Conservation (phyloP, 2,113 vertebrate species). For the Leucoraja erinaceus region DNA sequence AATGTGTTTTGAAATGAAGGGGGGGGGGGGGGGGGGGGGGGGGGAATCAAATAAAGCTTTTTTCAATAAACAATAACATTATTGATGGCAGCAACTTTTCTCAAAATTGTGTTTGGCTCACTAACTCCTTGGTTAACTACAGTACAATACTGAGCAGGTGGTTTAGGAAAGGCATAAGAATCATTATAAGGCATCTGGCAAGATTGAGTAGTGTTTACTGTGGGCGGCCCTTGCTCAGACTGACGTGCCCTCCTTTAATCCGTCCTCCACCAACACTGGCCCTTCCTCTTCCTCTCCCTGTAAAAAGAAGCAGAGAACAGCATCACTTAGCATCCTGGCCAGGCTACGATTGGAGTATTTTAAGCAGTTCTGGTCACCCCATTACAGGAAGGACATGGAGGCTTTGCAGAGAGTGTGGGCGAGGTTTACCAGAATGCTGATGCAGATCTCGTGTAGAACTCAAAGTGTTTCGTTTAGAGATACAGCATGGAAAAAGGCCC, state of each 20-base stretch:
- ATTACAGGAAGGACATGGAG: too few species aligned
- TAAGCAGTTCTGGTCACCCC: too few species aligned
- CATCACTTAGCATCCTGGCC: not conserved
- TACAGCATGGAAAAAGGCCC: too few species aligned
- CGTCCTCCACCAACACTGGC: conserved; percentile 40
- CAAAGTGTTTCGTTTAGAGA: too few species aligned
- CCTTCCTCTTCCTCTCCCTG: conserved; percentile 50
- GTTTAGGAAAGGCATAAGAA: conserved; percentile 56
- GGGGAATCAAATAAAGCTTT: conserved; percentile 47
- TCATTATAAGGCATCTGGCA: conserved; percentile 65
- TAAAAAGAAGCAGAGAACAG: conserved; percentile 26
- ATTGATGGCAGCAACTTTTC: conserved; percentile 44
- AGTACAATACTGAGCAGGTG: conserved; percentile 53
- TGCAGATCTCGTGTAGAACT: too few species aligned
- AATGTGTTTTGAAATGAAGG: conserved; percentile 44
- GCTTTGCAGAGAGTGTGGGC: too few species aligned
- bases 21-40: conserved; percentile 39
- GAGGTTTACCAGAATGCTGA: too few species aligned
- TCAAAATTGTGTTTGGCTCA: conserved; percentile 49
- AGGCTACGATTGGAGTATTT: too few species aligned
- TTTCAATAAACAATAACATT: conserved; percentile 39
- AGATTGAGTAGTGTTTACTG: conserved; percentile 52
- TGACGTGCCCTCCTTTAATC: conserved; percentile 62
- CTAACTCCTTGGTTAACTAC: conserved; percentile 50
- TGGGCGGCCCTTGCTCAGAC: conserved; percentile 54